Base-by-base conservation (phyloP, 37 sponge, comb jelly and placozoan species). In the Mnemiopsis leidyi region DNA sequence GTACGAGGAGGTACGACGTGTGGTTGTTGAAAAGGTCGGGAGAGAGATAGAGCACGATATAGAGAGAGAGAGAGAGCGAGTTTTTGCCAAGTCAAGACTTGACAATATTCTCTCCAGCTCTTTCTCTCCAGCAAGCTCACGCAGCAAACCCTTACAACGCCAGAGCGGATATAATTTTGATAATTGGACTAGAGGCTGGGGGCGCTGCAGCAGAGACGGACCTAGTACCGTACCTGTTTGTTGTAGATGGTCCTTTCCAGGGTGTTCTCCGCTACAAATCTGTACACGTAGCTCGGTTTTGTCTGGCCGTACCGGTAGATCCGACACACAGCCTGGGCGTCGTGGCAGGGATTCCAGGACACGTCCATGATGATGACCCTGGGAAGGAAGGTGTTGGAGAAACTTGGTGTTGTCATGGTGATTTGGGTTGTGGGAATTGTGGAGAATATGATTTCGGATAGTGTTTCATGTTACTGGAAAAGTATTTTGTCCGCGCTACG, bases 261-360 rank as follows among this genome's bases (percentile, higher is more conserved):
- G 34, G 97, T 96, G 0, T 95, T 96, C 68, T 97, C 97, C 25
- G 94, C 94, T 68, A 98, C 98, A 79, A 98, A 93, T 25, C 99
- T 82, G 93, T 98, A 98, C 69, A 98, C 95, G 94, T 94, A 95
- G 69, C 95, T 94, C 0, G 95, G 94, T 76, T 95, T 96, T 26
- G 48, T 93, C 94, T 98, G 99, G 1, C 99, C 97, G 83, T 96
- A 98, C 0, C 99, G 95, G 93, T 96, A 98, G 75, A 97, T 95
- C 38, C 98, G 94, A 90, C 97, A 98, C 7, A 97, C 97, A 26
- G 99, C 99, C 94, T 98, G 99, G 0, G 96, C 95, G 82, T 98
- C 99, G 92, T 98, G 96, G 69, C 99, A 98, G 30, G 99, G 99
- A 69, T 98, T 98, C 99, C 99, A 98, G 0, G 99, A 96, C 23